Base-by-base conservation (phyloP, 2,797 vertebrate genomes). In the Agapornis canus region DNA sequence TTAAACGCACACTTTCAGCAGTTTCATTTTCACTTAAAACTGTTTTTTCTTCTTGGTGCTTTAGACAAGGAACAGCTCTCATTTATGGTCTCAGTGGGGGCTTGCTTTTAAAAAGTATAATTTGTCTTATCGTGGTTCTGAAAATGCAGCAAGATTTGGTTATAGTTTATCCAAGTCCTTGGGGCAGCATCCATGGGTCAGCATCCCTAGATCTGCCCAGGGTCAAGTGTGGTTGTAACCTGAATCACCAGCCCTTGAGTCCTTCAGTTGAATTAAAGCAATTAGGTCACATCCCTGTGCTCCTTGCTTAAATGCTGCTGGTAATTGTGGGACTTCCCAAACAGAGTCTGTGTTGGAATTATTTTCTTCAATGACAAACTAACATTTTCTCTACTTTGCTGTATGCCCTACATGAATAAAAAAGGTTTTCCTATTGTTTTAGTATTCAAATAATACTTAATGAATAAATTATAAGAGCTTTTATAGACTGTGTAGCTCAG, bases 221-320 rank as follows among this genome's bases (percentile, higher is more conserved):
- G 19, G 59, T 43, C 22, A 32, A 9, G 6, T 2, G 26, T 17
- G 26, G 42, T 22, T 64, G 17, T 22, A 77, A 20, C 12, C 35
- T 29, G n/a, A 0, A 0, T 48, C 31, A 25, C 16, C 37, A 61
- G 64, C 54, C 14, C 37, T n/a, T 32, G 57, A 59, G 13, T 6
- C 56, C 35, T 43, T 37, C 27, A 45, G 25, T 4, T 22, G 40
- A 71, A 25, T 52, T 21, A 70, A 39, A 45, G 29, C 29, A 18
- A 11, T 17, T 23, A 49, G 47, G 47, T 32, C 32, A 27, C 2
- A 43, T 18, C 13, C 56, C 35, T 35, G 20, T 54, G 75, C 35
- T 48, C n/a, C 82, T 51, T 37, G 51, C 2, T 2, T n/a, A 63
- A 82, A 42, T 10, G 19, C 52, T 76, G n/a, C 35, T 49, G 26